These are phyloP conservation scores for Nasonia oneida DNA, from an alignment of 2,888 invertebrate species.

Conservation along the genomic window DNA sequence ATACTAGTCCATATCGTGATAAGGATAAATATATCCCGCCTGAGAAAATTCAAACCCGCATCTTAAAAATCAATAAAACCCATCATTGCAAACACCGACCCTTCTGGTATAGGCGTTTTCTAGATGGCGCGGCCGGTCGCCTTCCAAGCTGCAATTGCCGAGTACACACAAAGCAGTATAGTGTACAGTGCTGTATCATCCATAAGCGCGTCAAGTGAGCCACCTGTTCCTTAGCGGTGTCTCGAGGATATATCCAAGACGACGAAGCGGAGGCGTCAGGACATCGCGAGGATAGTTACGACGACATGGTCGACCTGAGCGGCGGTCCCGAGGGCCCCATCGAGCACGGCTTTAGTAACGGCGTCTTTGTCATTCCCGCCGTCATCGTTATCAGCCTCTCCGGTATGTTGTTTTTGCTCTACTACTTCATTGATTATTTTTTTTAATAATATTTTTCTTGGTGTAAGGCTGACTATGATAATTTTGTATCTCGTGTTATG, in stretches of 20 bases:
- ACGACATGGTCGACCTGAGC: constrained; percentile 90
- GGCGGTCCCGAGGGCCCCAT: constrained; percentile 89
- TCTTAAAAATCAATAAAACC: constrained; percentile 15
- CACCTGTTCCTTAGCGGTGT: neutral
- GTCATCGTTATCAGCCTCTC: constrained; percentile 89
- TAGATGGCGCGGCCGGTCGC: constrained; percentile 15
- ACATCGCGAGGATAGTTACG: constrained; percentile 73
- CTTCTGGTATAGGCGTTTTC: constrained; percentile 12
- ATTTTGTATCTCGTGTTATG: neutral
- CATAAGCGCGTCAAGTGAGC: neutral
- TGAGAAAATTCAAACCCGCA: neutral
- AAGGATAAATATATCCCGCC: neutral
- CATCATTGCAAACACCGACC: neutral
- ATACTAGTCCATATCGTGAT: neutral
- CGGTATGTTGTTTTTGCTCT: constrained; percentile 81
- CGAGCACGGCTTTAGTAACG: constrained; percentile 93
- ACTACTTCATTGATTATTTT: too few relatives aligned
- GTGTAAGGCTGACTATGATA: neutral
- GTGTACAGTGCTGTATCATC: neutral
- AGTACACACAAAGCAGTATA: neutral
- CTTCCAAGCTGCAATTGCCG: neutral
- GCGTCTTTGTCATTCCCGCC: constrained; percentile 92
- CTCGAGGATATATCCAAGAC: neutral
- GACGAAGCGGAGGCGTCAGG: neutral
- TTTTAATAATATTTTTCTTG: too few relatives aligned